Evolutionary conservation across 2,888 invertebrate genomes (phyloP), one percentile per base, ranked within the genome.

Genomic region (Acanthopleura granulata): DNA sequence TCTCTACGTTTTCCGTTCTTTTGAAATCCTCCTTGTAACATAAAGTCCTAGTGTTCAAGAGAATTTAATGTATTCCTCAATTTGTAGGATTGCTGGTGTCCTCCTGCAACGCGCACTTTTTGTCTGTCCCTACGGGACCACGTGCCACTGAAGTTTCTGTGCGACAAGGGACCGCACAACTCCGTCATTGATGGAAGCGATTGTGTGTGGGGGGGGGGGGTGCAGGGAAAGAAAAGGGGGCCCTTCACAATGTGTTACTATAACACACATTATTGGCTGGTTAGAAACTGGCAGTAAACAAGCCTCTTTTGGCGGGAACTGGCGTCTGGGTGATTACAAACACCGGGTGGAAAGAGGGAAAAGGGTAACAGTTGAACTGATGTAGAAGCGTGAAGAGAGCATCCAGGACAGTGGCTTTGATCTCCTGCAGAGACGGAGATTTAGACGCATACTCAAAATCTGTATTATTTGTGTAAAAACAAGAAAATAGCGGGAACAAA

Each of bases 381-480:
- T n/a, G 57, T 57, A 12, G 22, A 22, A 18, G 1, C 57, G 57
- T 57, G 22, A 57, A 57, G 22, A 22, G 57, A 22, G 22, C 57
- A n/a, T 57, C 22, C 57, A 57, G 18, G 57, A 18, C 57, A 57
- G 18, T 3, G n/a, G 4, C 57, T 57, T 57, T 57, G 57, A 57
- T 57, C n/a, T 57, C 57, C 6, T 57, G 22, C 57, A n/a, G 40
- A 40, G n/a, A 1, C 22, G 6, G 12, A 57, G 57, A 57, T 57
- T 57, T 57, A 22, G 22, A 57, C 22, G 57, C 57, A 57, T 12
- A 57, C 57, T n/a, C 57, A 57, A 57, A 57, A 57, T 57, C 12
- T 57, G 57, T 57, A 57, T 57, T 57, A 57, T 57, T 57, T 57
- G 57, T 57, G 57, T 57, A 18, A 57, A 57, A 57, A 57, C 57